These are phyloP conservation scores for Ptilorrhoa leucosticta DNA, from an alignment of 2,113 vertebrate genomes.

Conservation along the genomic window DNA sequence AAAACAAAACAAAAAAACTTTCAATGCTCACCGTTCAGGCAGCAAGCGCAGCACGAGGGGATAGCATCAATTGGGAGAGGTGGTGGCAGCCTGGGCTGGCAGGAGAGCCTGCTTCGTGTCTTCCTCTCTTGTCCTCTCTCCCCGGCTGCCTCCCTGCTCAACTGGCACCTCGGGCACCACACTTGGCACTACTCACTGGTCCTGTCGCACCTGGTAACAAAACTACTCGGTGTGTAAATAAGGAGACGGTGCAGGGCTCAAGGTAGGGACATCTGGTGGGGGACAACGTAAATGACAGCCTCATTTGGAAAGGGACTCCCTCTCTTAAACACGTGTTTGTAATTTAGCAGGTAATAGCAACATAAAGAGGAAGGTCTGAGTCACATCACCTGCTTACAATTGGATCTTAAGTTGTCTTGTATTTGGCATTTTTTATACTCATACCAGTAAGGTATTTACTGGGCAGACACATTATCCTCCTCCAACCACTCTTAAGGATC, in stretches of 20 bases:
- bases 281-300: not conserved
- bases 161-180: conserved; percentile 15
- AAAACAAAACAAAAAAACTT: not conserved
- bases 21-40: not conserved
- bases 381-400: not conserved
- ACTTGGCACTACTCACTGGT: not conserved
- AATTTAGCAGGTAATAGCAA: too few species aligned
- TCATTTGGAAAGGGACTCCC: not conserved
- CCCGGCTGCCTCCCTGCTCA: not conserved
- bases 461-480: not conserved
- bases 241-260: not conserved
- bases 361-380: not conserved
- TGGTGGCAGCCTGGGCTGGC: not conserved
- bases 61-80: not conserved
- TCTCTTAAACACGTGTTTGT: not conserved
- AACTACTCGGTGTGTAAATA: not conserved
- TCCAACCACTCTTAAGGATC: accelerated
- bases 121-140: not conserved
- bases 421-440: not conserved
- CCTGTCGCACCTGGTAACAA: conserved; percentile 12
- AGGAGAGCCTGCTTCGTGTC: not conserved
- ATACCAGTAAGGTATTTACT: not conserved
- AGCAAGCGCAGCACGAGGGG: accelerated
- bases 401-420: not conserved
- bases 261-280: conserved; percentile 74